Base-by-base conservation (phyloP, 2,888 invertebrate genomes). In the Micoletzkya japonica region DNA sequence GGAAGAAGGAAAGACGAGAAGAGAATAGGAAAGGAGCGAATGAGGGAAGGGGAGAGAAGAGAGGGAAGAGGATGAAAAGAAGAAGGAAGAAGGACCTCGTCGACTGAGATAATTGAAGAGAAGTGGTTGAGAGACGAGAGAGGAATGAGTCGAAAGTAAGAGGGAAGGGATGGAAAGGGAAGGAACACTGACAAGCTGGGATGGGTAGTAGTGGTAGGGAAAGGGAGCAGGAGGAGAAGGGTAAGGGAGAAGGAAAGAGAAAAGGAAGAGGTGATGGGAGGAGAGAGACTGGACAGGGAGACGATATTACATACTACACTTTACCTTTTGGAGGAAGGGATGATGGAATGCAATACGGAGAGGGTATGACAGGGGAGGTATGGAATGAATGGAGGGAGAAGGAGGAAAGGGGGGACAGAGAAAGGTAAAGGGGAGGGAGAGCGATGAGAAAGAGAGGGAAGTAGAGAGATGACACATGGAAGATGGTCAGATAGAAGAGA, bases 21-120 rank as follows among this genome's bases (percentile, higher is more conserved):
- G 59, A 28, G 59, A 59, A 28, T 39, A 39, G 24, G 58, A 58
- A 36, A 58, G 58, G 26, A 30, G 24, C 34, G 58, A 30, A 37
- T 36, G 58, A 30, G 58, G 36, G 32, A 58, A 36, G 54, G 26
- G 30, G 54, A 14, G 24, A 54, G 24, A 4, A 10, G 54, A 54
- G 28, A 54, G 2, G 44, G 20, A 20, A 44, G 30, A 4, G 24
- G 2, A 37, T 59, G 28, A n/a, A 28, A 39, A 20, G 24, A 26
- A 2, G 39, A 2, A 1, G 2, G 39, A 59, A 59, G 39, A 59
- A 2, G 39, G 26, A 30, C 39, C 39, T 39, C 6, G n/a, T n/a
- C n/a, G n/a, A n/a, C n/a, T n/a, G n/a, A n/a, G n/a, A n/a, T n/a
- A n/a, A n/a, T n/a, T n/a, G n/a, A n/a, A n/a, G n/a, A n/a, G n/a